Conservation (phyloP, 2,888 invertebrate species). For the Acanthosoma haemorrhoidale region DNA sequence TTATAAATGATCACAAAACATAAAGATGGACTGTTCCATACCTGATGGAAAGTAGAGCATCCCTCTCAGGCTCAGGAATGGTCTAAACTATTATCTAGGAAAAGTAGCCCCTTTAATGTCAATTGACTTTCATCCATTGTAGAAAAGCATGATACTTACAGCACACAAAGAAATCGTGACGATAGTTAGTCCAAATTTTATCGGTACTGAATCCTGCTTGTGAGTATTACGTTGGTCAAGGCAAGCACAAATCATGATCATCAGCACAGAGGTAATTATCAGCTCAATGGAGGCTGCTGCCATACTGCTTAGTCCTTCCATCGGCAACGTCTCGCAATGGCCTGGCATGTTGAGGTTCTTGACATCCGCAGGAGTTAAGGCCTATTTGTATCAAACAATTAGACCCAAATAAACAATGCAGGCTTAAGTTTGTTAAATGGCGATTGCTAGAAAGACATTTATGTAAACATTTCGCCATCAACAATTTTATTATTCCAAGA, state of each 20-base stretch:
- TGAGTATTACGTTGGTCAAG: slow-evolving; percentile 59
- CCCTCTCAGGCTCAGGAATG: neutral
- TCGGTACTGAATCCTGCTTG: slow-evolving; percentile 47
- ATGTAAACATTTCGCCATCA: too few relatives aligned
- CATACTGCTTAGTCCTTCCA: slow-evolving; percentile 48
- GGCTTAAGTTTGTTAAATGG: too few relatives aligned
- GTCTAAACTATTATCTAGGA: neutral
- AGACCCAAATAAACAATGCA: too few relatives aligned
- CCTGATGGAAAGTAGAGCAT: neutral
- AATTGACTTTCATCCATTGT: too few relatives aligned
- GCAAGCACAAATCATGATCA: slow-evolving; percentile 61
- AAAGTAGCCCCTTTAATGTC: too few relatives aligned
- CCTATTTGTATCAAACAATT: neutral
- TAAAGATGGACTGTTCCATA: too few relatives aligned
- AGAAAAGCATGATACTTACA: too few relatives aligned
- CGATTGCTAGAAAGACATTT: too few relatives aligned
- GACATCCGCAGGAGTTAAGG: slow-evolving; percentile 33
- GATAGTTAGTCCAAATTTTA: slow-evolving; percentile 48
- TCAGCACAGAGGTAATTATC: slow-evolving; percentile 58
- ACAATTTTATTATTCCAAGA: too few relatives aligned
- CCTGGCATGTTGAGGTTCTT: slow-evolving; percentile 28
- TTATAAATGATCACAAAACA: too few relatives aligned
- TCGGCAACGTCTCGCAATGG: slow-evolving; percentile 60
- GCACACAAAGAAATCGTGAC: slow-evolving; percentile 39
- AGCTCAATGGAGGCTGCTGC: slow-evolving; percentile 55